Conservation (phyloP, 2,113 vertebrate genomes). For the Corythornis madagascariensis region DNA sequence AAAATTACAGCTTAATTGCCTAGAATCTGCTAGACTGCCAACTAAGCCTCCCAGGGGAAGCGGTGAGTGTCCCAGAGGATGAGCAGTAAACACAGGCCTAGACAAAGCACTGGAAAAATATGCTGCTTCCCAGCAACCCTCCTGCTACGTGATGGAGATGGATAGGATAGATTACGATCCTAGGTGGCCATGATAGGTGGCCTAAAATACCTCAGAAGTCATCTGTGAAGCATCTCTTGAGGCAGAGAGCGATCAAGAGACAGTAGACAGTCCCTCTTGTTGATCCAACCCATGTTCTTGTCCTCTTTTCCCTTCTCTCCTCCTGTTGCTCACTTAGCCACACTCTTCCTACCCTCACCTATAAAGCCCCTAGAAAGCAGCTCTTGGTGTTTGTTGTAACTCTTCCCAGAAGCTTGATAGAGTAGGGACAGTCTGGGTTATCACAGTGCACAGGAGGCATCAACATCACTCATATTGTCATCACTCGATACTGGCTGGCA, state of each 20-base stretch:
- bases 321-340: neutral
- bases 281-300: neutral
- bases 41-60: neutral
- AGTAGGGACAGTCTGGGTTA: neutral
- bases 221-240: neutral
- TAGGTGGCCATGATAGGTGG: neutral
- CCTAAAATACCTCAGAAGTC: neutral
- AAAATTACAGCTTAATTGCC: neutral
- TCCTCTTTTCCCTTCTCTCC: neutral
- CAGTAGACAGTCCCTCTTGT: neutral
- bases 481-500: neutral
- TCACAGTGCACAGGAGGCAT: neutral
- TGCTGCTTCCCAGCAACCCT: neutral
- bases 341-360: neutral
- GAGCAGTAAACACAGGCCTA: neutral
- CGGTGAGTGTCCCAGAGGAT: neutral
- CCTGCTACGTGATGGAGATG: neutral
- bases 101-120: neutral
- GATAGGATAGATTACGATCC: neutral
- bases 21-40: neutral
- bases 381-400: neutral
- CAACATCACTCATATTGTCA: neutral
- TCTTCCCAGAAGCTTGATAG: neutral
- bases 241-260: neutral
- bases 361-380: neutral